phyloP scores from a whole-genome alignment of 2,797 vertebrate species.

The Anabas testudineus region DNA sequence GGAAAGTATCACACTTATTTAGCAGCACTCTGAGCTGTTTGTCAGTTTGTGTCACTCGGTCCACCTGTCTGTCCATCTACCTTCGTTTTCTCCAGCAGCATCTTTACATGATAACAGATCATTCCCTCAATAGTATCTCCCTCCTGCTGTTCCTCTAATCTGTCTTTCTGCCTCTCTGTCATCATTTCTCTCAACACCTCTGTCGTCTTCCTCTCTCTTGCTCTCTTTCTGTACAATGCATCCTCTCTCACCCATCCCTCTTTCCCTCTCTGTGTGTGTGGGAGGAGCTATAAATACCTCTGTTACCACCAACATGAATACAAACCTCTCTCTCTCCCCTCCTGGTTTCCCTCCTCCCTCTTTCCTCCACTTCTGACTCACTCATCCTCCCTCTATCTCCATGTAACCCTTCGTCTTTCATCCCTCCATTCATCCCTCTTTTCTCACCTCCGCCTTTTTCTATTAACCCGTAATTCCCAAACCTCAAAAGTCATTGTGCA shows the following conservation, averaged over 20 bases:
- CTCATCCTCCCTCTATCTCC: constrained; percentile 48
- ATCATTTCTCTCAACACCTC: constrained; percentile 38
- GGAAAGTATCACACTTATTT: constrained; percentile 27
- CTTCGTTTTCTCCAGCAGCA: constrained; percentile 27
- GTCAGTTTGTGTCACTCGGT: constrained; percentile 26
- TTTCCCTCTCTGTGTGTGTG: constrained; percentile 62
- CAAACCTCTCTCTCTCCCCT: constrained; percentile 72
- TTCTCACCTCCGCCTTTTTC: constrained; percentile 37
- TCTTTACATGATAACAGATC: constrained; percentile 31
- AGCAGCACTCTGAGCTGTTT: constrained; percentile 5
- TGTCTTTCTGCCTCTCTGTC: constrained; percentile 36
- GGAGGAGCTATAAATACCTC: constrained; percentile 82
- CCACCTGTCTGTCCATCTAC: constrained; percentile 12
- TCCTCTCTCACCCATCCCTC: constrained; percentile 47
- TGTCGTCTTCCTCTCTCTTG: constrained; percentile 32
- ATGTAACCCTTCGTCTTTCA: constrained; percentile 15
- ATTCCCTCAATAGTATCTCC: constrained; percentile 42
- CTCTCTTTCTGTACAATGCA: constrained; percentile 30
- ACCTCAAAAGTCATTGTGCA: neutral
- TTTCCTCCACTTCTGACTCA: constrained; percentile 73
- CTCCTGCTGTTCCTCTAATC: constrained; percentile 58
- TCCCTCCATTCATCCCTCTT: constrained; percentile 14
- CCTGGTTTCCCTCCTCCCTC: constrained; percentile 46
- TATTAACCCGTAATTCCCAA: neutral
- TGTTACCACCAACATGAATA: constrained; percentile 81